Evolutionary conservation across 1,140 invertebrate species (phyloP).

Genomic region (Drosophila kikkawai): DNA sequence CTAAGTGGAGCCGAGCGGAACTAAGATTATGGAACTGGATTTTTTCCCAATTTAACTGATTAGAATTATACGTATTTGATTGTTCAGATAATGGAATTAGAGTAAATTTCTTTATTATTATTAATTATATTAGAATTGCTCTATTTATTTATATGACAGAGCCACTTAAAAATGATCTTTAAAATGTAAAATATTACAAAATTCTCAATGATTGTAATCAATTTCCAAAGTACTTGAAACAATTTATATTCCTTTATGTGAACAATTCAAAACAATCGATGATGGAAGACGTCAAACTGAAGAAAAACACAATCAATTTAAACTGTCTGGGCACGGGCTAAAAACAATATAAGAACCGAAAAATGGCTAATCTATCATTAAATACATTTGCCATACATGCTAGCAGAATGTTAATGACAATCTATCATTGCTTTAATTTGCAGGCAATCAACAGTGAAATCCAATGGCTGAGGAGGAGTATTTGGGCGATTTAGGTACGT

Average conservation of each 20-base stretch:
- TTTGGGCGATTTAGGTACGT: conserved; percentile 65
- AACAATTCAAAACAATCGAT: conserved; percentile 3
- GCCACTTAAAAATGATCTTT: background rate
- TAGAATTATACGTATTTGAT: background rate
- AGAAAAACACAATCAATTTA: conserved; percentile 8
- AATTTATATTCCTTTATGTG: background rate
- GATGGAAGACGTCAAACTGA: conserved; percentile 22
- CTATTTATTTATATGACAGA: background rate
- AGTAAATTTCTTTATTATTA: too few relatives aligned
- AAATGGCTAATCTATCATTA: conserved; percentile 32
- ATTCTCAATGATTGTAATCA: background rate
- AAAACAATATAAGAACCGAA: background rate
- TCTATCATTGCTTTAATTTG: conserved; percentile 66
- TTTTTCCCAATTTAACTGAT: background rate
- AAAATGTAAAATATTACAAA: background rate
- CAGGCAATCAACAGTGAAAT: conserved; percentile 65
- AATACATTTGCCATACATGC: conserved; percentile 5
- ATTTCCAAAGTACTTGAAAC: conserved; percentile 3
- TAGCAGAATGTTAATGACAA: conserved; percentile 34
- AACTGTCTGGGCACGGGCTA: background rate
- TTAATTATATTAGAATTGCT: too few relatives aligned
- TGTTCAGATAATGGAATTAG: background rate
- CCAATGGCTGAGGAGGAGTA: conserved; percentile 71
- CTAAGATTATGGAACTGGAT: conserved; percentile 13
- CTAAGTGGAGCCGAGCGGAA: conserved; percentile 10